phyloP scores from a whole-genome alignment of 2,797 vertebrate species.

The Microctenopoma steveboyesi region DNA sequence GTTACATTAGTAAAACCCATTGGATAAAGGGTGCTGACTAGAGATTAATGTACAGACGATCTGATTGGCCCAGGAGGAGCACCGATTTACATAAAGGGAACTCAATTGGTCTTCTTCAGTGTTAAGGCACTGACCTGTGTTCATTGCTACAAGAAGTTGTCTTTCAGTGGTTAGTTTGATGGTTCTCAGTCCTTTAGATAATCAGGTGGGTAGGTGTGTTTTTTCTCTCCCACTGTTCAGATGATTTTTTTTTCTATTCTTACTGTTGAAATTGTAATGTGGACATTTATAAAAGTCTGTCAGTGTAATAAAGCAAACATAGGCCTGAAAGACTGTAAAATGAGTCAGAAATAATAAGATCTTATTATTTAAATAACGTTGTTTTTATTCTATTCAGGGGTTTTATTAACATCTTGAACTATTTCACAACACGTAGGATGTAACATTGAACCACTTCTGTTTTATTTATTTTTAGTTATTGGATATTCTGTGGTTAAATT shows the following conservation, averaged over 20 bases:
- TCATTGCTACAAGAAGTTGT: slow-evolving; percentile 58
- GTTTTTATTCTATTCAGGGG: no score
- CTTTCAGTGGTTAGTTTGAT: slow-evolving; percentile 49
- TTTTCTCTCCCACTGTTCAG: neutral
- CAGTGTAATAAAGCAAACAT: no score
- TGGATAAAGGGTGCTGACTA: slow-evolving; percentile 44
- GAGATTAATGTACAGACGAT: slow-evolving; percentile 32
- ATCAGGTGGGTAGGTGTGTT: neutral
- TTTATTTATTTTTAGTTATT: no score
- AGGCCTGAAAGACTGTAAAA: no score
- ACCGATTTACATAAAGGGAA: slow-evolving; percentile 54
- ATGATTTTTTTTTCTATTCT: no score
- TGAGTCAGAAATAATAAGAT: no score
- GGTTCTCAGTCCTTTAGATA: slow-evolving; percentile 38
- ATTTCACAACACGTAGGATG: neutral
- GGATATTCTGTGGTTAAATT: no score
- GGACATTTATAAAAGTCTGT: no score
- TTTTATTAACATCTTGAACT: neutral
- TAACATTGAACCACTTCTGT: neutral
- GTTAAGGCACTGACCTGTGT: slow-evolving; percentile 63
- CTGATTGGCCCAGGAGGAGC: slow-evolving; percentile 48
- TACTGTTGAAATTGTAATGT: no score
- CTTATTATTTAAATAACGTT: no score
- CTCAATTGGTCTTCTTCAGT: slow-evolving; percentile 52
- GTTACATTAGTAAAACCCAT: slow-evolving; percentile 44